Evolutionary conservation across 1,140 invertebrate species (phyloP).

Genomic region (Popillia japonica): DNA sequence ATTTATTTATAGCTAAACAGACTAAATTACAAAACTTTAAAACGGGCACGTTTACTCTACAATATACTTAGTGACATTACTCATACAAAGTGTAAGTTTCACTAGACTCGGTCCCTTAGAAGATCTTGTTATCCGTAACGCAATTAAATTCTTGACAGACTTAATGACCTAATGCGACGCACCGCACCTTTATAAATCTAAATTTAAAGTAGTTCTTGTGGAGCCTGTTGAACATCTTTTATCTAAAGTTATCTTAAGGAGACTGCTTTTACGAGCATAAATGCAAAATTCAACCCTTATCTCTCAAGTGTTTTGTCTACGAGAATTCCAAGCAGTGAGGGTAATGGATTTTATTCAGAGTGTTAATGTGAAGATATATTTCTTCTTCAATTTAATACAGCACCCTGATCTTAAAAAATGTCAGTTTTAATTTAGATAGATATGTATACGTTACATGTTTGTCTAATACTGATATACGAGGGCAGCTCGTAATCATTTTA

Average conservation of each 20-base stretch:
- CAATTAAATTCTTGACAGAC: slow-evolving; percentile 24
- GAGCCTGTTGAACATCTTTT: slow-evolving; percentile 22
- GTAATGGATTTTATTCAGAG: slow-evolving; percentile 33
- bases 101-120: not conserved
- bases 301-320: slow-evolving; percentile 38
- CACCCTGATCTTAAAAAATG: too few species aligned
- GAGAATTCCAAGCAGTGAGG: not conserved
- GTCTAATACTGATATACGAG: too few species aligned
- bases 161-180: slow-evolving; percentile 1
- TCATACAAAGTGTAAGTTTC: not conserved
- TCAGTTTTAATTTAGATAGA: too few species aligned
- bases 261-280: not conserved
- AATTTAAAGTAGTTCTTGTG: slow-evolving; percentile 28
- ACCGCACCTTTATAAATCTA: slow-evolving; percentile 15
- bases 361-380: slow-evolving; percentile 7
- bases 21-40: not conserved
- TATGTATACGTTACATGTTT: too few species aligned
- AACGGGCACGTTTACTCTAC: not conserved
- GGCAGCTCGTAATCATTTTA: too few species aligned
- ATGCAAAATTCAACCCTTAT: slow-evolving; percentile 37
- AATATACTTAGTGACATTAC: not conserved
- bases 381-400: not conserved
- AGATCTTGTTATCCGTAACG: not conserved
- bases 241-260: slow-evolving; percentile 20
- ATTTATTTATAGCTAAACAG: not conserved